Evolutionary conservation across 2,113 vertebrate genomes (phyloP).

Genomic region (Chelonoidis abingdonii): DNA sequence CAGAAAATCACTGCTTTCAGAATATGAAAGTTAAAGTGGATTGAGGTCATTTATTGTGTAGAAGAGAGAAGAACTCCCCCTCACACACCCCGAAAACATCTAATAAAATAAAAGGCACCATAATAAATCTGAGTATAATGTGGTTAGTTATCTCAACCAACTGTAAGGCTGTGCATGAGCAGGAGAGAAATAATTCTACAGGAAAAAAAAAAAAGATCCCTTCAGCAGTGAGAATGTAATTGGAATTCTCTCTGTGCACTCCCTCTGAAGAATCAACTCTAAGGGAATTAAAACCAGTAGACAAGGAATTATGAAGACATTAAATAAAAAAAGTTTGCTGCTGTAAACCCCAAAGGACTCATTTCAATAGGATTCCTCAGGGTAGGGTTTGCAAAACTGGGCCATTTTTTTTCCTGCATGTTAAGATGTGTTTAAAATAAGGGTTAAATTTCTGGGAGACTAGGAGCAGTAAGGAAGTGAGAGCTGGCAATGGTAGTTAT

Average conservation of each 20-base stretch:
- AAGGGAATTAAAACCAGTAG: background rate
- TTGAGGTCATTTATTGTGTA: constrained; percentile 27
- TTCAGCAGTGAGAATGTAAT: constrained; percentile 25
- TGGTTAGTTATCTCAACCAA: background rate
- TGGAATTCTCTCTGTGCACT: constrained; percentile 18
- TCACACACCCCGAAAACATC: background rate
- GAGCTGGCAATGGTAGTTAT: background rate
- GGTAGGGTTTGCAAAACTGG: background rate
- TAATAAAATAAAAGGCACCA: background rate
- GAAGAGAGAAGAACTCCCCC: background rate
- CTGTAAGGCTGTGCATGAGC: background rate
- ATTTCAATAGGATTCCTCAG: background rate
- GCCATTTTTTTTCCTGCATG: background rate
- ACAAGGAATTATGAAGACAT: background rate
- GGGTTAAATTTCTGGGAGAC: accelerated
- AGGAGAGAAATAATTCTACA: background rate
- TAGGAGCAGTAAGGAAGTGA: background rate
- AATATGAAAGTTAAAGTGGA: background rate
- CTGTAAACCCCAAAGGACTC: accelerated
- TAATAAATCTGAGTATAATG: background rate
- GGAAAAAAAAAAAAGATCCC: background rate
- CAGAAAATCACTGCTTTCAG: constrained; percentile 15
- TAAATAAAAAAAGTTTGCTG: background rate
- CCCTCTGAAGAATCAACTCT: background rate
- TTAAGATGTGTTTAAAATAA: background rate